Base-by-base conservation (phyloP, 2,888 invertebrate species). In the Sturmia bella region DNA sequence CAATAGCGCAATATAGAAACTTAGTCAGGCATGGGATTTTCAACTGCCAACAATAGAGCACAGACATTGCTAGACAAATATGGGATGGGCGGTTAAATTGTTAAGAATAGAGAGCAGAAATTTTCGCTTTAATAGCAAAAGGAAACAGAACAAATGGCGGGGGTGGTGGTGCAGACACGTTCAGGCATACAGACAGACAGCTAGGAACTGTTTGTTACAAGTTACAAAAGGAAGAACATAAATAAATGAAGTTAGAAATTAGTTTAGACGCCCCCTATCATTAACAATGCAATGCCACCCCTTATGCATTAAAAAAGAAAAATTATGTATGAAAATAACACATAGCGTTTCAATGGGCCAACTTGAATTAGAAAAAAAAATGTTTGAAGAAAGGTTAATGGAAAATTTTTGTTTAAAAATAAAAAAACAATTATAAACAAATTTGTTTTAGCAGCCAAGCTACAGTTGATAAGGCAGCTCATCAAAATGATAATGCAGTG, bases 211-310 rank as follows among this genome's bases (percentile, higher is more conserved):
- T 5, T 12, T 37, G 9, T 5, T 6, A 54, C 52, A 32, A 54
- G 45, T 52, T 15, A 15, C 17, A 43, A 74, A 15, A 72, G 3
- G 9, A 19, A 17, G 12, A 37, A 27, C 6, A 27, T 27, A 32
- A 9, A 32, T 32, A 78, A 63, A 57, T 45, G 19, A 43, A 54
- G 15, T 37, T 56, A 76, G 57, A 80, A 81, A 79, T 79, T 83
- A 72, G 68, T 73, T 61, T 41, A 72, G 77, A 86, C 85, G 85
- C 84, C 74, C 70, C 84, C 85, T 85, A 83, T 86, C 86, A 87
- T 86, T 87, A 86, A 86, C 85, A 85, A 82, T n/a, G n/a, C n/a
- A 86, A 87, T 64, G 73, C 78, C 11, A 68, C 9, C 56, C 27
- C 72, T 59, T 24, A 59, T 59, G 41, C 13, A n/a, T n/a, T n/a